phyloP scores from a whole-genome alignment of 2,888 invertebrate species.

The Thymelicus sylvestris region DNA sequence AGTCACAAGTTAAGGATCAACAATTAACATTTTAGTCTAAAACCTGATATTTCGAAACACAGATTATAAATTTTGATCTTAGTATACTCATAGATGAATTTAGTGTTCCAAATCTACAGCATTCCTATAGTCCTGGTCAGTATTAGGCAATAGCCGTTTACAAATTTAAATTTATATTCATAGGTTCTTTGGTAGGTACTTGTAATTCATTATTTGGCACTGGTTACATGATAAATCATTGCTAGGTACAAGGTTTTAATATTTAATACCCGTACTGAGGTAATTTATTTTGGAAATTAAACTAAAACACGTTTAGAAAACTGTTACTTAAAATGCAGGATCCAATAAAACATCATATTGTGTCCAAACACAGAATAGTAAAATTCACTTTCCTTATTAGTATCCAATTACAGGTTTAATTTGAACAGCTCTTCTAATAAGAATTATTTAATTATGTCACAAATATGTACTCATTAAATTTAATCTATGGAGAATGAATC shows the following conservation, averaged over 20 bases:
- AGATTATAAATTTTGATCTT: conserved; percentile 5
- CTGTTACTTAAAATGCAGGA: too few species aligned
- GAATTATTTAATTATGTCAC: too few species aligned
- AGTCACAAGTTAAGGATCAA: background rate
- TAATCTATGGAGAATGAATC: too few species aligned
- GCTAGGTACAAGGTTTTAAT: background rate
- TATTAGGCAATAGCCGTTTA: conserved; percentile 9
- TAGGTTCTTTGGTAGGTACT: conserved; percentile 5
- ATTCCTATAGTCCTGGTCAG: conserved; percentile 6
- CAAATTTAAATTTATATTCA: conserved; percentile 14
- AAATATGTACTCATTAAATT: too few species aligned
- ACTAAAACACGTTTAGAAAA: conserved; percentile 2
- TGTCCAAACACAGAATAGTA: too few species aligned
- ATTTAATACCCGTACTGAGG: conserved; percentile 5
- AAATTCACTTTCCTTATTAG: too few species aligned
- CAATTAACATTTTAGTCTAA: background rate
- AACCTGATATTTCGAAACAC: background rate
- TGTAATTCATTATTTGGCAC: conserved; percentile 11
- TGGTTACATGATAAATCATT: conserved; percentile 9
- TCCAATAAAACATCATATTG: background rate
- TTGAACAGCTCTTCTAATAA: too few species aligned
- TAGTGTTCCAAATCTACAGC: conserved; percentile 1
- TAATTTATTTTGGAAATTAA: conserved; percentile 16
- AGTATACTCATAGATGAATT: background rate
- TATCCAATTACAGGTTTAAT: too few species aligned